A percentile compares a stretch with the other conserved stretches of the same genome.
Conservation (phyloP, 92 coral and sea anemone genomes). For the Phymanthus crucifer region DNA sequence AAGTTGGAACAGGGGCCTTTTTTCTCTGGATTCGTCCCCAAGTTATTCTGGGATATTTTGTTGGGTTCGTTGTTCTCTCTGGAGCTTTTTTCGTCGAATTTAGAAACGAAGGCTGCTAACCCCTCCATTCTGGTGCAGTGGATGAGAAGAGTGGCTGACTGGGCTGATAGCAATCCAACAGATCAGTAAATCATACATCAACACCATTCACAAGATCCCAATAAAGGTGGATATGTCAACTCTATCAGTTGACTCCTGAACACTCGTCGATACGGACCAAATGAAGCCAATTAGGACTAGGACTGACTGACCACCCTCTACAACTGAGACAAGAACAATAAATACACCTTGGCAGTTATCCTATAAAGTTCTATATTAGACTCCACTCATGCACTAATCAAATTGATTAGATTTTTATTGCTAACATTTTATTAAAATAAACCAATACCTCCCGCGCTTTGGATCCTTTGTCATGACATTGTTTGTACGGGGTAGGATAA, state of each 20-base stretch:
- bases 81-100: constrained; percentile 55
- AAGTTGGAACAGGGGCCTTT: constrained; percentile 11
- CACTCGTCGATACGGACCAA: constrained; percentile 27
- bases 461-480: constrained; percentile 48
- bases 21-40: constrained; percentile 2
- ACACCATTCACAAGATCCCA: constrained; percentile 26
- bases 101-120: constrained; percentile 85
- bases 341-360: constrained; percentile 17
- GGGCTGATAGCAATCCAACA: background rate
- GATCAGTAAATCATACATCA: constrained; percentile 26
- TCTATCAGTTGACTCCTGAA: constrained; percentile 9
- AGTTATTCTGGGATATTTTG: background rate
- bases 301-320: background rate
- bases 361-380: constrained; percentile 68
- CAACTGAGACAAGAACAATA: constrained; percentile 20
- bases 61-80: constrained; percentile 11
- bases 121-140: constrained; percentile 66
- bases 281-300: constrained; percentile 28
- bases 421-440: constrained; percentile 79
- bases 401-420: constrained; percentile 72
- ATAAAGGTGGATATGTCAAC: constrained; percentile 12
- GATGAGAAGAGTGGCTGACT: too few species aligned
- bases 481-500: constrained; percentile 27
- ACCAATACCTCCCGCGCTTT: constrained; percentile 67
- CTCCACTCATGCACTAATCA: constrained; percentile 79